Percentiles rank a stretch among this genome's conserved stretches.
Evolutionary conservation across 2,113 vertebrate genomes (phyloP).

Genomic region (Odontophorus gujanensis): DNA sequence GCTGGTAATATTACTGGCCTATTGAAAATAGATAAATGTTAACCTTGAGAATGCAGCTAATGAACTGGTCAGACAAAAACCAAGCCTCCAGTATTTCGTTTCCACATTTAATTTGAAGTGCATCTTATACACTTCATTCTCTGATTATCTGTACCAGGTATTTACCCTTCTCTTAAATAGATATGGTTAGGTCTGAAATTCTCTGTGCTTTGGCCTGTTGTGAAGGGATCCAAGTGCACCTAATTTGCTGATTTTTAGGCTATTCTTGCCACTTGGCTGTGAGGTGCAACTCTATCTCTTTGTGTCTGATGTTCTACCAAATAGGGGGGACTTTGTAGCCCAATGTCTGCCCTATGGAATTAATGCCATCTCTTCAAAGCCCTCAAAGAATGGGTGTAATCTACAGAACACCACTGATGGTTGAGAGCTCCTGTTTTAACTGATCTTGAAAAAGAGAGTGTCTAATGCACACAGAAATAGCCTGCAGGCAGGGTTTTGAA

Average conservation of each 20-base stretch:
- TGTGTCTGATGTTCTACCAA: neutral
- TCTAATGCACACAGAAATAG: neutral
- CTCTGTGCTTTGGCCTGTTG: neutral
- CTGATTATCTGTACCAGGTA: neutral
- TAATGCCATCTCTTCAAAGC: neutral
- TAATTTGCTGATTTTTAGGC: neutral
- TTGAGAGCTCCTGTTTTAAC: neutral
- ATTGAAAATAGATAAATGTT: neutral
- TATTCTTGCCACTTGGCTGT: rapidly evolving
- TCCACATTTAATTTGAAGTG: neutral
- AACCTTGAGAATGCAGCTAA: neutral
- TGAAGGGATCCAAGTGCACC: neutral
- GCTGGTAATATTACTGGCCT: neutral
- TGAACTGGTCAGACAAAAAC: neutral
- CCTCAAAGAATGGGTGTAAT: neutral
- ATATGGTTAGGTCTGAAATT: neutral
- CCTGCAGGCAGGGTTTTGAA: neutral
- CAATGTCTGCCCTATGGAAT: neutral
- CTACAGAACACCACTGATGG: neutral
- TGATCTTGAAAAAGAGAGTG: neutral
- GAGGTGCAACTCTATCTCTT: rapidly evolving
- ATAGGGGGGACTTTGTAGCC: neutral
- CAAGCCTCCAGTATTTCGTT: rapidly evolving
- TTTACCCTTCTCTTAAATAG: neutral
- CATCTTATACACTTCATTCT: neutral